Percentiles rank a stretch among this genome's conserved stretches.
These are phyloP conservation scores for Scotopteryx bipunctaria DNA, from an alignment of 2,888 invertebrate species.

Conservation along the genomic window DNA sequence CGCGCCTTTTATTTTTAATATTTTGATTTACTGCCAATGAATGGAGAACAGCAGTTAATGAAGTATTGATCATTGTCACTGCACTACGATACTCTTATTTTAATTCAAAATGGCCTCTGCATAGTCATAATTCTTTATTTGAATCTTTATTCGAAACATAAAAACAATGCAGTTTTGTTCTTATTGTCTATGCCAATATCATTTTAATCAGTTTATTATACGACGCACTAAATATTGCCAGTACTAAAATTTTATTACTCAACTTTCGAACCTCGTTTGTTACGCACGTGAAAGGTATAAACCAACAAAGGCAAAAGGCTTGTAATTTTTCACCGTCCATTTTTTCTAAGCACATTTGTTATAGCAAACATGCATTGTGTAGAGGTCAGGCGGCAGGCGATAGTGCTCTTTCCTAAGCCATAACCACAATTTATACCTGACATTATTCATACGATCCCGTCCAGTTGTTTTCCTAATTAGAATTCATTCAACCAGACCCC, in stretches of 20 bases:
- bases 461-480: constrained; percentile 81
- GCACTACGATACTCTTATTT: constrained; percentile 45
- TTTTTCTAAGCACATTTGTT: constrained; percentile 73
- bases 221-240: constrained; percentile 31
- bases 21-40: constrained; percentile 73
- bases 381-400: constrained; percentile 58
- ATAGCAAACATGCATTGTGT: constrained; percentile 68
- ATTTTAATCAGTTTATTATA: constrained; percentile 34
- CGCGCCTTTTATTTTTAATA: constrained; percentile 62
- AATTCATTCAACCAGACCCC: constrained; percentile 79
- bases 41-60: constrained; percentile 71
- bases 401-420: constrained; percentile 60
- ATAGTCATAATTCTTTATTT: constrained; percentile 52
- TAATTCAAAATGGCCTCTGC: constrained; percentile 44
- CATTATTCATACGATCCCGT: constrained; percentile 73
- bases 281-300: constrained; percentile 29
- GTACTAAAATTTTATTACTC: constrained; percentile 33
- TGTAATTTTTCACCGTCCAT: constrained; percentile 64
- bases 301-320: constrained; percentile 47
- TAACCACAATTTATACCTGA: constrained; percentile 77
- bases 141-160: constrained; percentile 41
- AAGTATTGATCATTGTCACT: constrained; percentile 70
- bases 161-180: constrained; percentile 23
- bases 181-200: constrained; percentile 31
- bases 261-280: constrained; percentile 35